These are phyloP conservation scores for Poicephalus gulielmi DNA, from an alignment of 2,113 vertebrate species.

Conservation along the genomic window DNA sequence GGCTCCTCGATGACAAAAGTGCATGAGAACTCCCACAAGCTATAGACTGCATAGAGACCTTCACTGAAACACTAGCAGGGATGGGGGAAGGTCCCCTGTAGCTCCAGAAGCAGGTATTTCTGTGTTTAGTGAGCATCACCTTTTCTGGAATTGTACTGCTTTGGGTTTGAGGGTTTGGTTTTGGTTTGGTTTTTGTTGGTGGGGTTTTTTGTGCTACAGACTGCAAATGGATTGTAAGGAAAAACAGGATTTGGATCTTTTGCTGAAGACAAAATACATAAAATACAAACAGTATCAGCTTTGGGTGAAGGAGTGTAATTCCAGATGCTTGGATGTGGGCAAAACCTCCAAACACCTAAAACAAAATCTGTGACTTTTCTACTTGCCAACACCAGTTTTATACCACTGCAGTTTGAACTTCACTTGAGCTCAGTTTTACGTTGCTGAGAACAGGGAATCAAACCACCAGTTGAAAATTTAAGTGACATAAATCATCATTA, in stretches of 20 bases:
- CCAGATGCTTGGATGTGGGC: background rate
- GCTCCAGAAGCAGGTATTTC: background rate
- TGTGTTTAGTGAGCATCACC: background rate
- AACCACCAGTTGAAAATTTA: constrained; percentile 28
- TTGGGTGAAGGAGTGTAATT: background rate
- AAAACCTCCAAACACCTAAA: background rate
- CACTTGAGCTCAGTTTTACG: background rate
- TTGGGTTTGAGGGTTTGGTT: rapidly evolving
- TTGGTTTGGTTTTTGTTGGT: background rate
- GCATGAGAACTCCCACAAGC: background rate
- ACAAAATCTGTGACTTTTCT: background rate
- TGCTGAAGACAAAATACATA: background rate
- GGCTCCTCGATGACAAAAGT: background rate
- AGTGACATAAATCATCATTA: constrained; percentile 36
- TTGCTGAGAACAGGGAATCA: constrained; percentile 5
- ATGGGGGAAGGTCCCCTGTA: background rate
- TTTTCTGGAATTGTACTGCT: background rate
- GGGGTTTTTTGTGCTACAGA: background rate
- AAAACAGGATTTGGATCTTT: background rate
- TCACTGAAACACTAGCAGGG: background rate
- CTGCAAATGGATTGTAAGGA: background rate
- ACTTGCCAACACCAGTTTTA: background rate
- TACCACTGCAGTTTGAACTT: background rate
- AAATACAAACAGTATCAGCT: background rate
- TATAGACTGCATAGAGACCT: background rate